Percentiles rank a stretch among this genome's conserved stretches.
phyloP scores from a whole-genome alignment of 92 coral and sea anemone genomes.

The Siderastrea radians region DNA sequence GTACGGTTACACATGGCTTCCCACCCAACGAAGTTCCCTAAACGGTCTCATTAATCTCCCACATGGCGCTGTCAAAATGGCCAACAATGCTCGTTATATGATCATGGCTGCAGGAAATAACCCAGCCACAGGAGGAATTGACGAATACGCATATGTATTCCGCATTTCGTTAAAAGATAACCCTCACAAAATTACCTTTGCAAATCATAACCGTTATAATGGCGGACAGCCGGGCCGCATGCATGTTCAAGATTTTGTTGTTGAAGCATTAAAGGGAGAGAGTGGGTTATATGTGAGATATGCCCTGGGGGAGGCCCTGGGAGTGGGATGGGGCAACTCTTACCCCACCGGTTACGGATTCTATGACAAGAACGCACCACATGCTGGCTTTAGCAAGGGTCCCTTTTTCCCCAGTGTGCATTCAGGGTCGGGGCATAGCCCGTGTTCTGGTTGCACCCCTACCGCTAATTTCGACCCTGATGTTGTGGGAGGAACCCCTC shows the following conservation, averaged over 20 bases:
- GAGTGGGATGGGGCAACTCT: constrained; percentile 82
- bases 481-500: constrained; percentile 68
- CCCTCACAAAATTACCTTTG: constrained; percentile 82
- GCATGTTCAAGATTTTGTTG: constrained; percentile 87
- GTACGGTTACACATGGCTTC: constrained; percentile 93
- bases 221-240: constrained; percentile 87
- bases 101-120: constrained; percentile 93
- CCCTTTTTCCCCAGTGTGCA: constrained; percentile 98
- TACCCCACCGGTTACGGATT: constrained; percentile 93
- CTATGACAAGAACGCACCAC: constrained; percentile 26
- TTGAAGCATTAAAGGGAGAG: constrained; percentile 94
- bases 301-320: constrained; percentile 86
- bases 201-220: constrained; percentile 87
- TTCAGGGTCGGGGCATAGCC: constrained; percentile 78
- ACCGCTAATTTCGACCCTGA: constrained; percentile 78
- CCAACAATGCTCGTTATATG: constrained; percentile 64
- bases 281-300: constrained; percentile 77
- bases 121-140: constrained; percentile 87
- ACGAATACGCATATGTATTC: constrained; percentile 79
- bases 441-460: constrained; percentile 57
- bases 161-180: constrained; percentile 78
- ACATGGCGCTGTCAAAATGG: constrained; percentile 89
- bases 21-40: constrained; percentile 67
- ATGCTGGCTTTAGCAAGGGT: constrained; percentile 57
- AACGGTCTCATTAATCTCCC: constrained; percentile 82